Percentiles rank a stretch among this genome's conserved stretches.
These are phyloP conservation scores for Pangasius djambal DNA, from an alignment of 2,797 vertebrate genomes.

Conservation along the genomic window DNA sequence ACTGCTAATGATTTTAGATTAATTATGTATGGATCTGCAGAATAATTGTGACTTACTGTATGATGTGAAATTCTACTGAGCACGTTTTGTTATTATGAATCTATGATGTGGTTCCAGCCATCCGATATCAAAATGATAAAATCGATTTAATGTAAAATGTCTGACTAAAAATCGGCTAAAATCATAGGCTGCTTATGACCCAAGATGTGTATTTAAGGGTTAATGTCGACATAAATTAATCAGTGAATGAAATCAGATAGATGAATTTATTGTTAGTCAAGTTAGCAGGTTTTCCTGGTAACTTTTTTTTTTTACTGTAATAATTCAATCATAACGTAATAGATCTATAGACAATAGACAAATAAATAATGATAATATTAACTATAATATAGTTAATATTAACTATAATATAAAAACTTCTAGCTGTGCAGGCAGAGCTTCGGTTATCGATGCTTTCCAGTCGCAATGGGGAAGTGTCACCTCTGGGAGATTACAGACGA, in stretches of 20 bases:
- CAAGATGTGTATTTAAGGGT: not conserved
- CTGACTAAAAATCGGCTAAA: not conserved
- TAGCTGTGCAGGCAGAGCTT: constrained; percentile 68
- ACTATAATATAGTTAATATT: too few species aligned
- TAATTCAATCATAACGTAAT: not conserved
- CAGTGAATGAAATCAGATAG: not conserved
- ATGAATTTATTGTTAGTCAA: not conserved
- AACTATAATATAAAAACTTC: constrained; percentile 47
- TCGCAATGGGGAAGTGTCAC: constrained; percentile 59
- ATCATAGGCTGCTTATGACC: not conserved
- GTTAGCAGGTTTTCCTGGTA: not conserved
- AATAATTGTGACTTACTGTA: not conserved
- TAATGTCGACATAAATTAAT: not conserved
- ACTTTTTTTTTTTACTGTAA: not conserved
- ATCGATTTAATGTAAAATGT: not conserved
- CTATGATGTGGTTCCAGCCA: not conserved
- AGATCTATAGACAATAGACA: too few species aligned
- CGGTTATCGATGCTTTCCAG: constrained; percentile 67
- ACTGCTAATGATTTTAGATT: not conserved
- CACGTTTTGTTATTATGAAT: not conserved
- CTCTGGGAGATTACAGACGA: constrained; percentile 75
- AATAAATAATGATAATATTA: not conserved
- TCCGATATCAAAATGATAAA: not conserved
- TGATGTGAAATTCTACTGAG: not conserved
- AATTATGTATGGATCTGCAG: not conserved